phyloP scores from a whole-genome alignment of 2,888 invertebrate genomes.

The Polydrusus pterygomalis region DNA sequence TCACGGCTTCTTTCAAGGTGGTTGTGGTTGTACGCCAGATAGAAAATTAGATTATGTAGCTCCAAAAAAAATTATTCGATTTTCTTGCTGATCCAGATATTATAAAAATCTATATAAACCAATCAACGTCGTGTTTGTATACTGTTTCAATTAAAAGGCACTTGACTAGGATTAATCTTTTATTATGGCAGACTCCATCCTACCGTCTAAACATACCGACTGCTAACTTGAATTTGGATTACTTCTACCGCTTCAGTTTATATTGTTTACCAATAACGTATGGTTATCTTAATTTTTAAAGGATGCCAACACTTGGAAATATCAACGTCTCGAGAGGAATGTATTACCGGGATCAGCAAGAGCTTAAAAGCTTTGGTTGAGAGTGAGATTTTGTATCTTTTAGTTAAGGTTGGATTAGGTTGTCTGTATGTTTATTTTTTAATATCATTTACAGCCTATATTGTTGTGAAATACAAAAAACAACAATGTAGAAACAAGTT shows the following conservation, averaged over 20 bases:
- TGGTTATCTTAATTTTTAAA: conserved; percentile 21
- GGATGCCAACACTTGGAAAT: conserved; percentile 19
- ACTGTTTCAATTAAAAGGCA: neutral
- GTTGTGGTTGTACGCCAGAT: too few species aligned
- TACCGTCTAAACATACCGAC: neutral
- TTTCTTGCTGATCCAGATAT: too few species aligned
- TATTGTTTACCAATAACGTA: conserved; percentile 16
- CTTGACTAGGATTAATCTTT: conserved; percentile 5
- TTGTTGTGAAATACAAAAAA: too few species aligned
- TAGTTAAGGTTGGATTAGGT: neutral
- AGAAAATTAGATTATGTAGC: conserved; percentile 14
- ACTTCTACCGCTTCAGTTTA: neutral
- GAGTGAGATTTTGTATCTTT: neutral
- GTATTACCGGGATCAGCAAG: neutral
- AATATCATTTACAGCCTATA: too few species aligned
- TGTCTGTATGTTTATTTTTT: neutral
- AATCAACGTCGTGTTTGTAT: neutral
- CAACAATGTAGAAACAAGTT: too few species aligned
- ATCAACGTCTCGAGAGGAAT: neutral
- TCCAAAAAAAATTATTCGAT: too few species aligned
- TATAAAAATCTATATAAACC: neutral
- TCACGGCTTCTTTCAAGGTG: too few species aligned
- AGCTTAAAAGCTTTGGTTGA: conserved; percentile 10
- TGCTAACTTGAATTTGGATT: neutral
- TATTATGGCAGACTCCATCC: neutral